These are phyloP conservation scores for Pachliopta kotzebuea DNA, from an alignment of 2,888 invertebrate species.

Conservation along the genomic window DNA sequence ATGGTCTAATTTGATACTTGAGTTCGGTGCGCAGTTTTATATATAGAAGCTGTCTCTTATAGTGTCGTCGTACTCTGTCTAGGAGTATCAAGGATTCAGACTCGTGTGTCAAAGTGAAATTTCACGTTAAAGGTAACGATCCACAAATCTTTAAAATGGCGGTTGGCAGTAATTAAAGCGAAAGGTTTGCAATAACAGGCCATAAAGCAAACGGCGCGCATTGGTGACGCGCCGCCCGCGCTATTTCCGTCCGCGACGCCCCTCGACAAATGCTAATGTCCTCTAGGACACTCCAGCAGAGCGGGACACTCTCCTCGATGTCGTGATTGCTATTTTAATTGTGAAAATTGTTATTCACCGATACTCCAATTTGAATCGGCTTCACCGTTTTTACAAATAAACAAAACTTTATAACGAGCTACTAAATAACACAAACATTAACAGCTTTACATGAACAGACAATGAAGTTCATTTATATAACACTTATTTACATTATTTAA, in stretches of 20 bases:
- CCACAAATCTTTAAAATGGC: conserved; percentile 72
- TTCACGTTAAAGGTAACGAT: conserved; percentile 70
- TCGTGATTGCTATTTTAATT: conserved; percentile 41
- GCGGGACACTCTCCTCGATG: conserved; percentile 38
- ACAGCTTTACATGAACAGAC: too few species aligned
- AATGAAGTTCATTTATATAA: too few species aligned
- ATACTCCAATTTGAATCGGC: not conserved
- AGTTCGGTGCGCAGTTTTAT: too few species aligned
- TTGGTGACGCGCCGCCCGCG: conserved; percentile 68
- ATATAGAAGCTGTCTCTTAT: too few species aligned
- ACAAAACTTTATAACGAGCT: too few species aligned
- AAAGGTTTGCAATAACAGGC: conserved; percentile 70
- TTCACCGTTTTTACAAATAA: not conserved
- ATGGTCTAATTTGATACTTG: too few species aligned
- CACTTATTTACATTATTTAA: too few species aligned
- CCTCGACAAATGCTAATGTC: conserved; percentile 78
- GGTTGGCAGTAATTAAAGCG: conserved; percentile 63
- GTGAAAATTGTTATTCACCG: conserved; percentile 4
- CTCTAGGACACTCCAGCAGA: conserved; percentile 72
- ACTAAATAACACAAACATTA: too few species aligned
- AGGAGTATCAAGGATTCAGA: too few species aligned
- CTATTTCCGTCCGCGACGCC: conserved; percentile 72
- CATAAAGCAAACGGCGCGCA: conserved; percentile 71
- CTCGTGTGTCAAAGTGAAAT: conserved; percentile 54
- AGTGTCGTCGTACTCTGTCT: too few species aligned